Percentiles rank a stretch among this genome's conserved stretches.
Conservation (phyloP, 2,797 vertebrate species). For the Acanthurus tractus region DNA sequence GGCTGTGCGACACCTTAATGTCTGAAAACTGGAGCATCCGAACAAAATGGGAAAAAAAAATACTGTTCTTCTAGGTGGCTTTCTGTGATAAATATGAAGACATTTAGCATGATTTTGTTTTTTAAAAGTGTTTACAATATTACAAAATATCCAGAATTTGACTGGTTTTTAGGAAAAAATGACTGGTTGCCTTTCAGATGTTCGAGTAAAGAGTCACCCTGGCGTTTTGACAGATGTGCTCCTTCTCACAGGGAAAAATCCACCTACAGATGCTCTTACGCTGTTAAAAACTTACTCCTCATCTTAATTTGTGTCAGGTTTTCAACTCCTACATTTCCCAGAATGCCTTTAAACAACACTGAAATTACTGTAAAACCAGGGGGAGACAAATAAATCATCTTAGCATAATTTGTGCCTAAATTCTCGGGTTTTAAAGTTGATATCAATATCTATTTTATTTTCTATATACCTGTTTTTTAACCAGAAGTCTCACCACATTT, state of each 20-base stretch:
- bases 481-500: no score
- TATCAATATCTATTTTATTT: not conserved
- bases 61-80: conserved; percentile 23
- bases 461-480: no score
- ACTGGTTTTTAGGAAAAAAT: conserved; percentile 46
- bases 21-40: conserved; percentile 26
- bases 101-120: conserved; percentile 40
- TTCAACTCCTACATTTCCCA: conserved; percentile 11
- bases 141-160: conserved; percentile 49
- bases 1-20: conserved; percentile 7
- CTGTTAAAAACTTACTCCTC: not conserved
- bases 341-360: not conserved
- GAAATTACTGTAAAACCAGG: not conserved
- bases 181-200: conserved; percentile 71
- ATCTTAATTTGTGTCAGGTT: not conserved
- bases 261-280: conserved; percentile 21
- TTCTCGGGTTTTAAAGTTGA: not conserved
- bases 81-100: conserved; percentile 24
- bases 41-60: conserved; percentile 14
- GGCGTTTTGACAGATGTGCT: conserved; percentile 34
- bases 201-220: conserved; percentile 19
- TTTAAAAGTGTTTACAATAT: conserved; percentile 73
- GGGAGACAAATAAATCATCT: not conserved
- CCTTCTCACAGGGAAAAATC: conserved; percentile 45
- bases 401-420: not conserved